Base-by-base conservation (phyloP, 2,888 invertebrate species). In the Brachycybe producta region DNA sequence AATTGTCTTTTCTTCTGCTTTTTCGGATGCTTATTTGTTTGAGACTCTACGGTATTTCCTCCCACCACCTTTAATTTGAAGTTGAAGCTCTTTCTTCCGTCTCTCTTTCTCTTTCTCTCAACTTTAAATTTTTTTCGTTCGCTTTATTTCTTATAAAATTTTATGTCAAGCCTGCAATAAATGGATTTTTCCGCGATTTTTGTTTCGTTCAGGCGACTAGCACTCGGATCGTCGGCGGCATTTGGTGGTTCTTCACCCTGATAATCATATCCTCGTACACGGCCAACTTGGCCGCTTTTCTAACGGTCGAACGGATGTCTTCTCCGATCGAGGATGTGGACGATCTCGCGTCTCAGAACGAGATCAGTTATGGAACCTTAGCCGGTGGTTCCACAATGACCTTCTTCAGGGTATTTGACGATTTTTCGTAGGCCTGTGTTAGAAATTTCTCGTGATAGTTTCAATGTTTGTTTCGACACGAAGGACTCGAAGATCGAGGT, bases 221-320 rank as follows among this genome's bases (percentile, higher is more conserved):
- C 2, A 97, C 97, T 1, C 74, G 97, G 48, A 87, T 97, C 57
- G 92, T 97, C 5, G 92, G 94, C 8, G 92, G 86, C 0, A 87
- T 90, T 60, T 98, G 97, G 97, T 98, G 97, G 94, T 97, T 98
- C 72, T 98, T 98, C 71, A 97, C 95, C 0, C 76, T 98, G 35
- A 97, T 98, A 66, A 92, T 97, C 65, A 87, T 97, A 55, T 92
- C 94, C 0, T 95, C 97, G 5, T 97, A 97, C 72, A 98, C 97
- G 4, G 97, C 97, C 13, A 90, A 91, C 71, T 72, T 98, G 62
- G 97, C 97, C 0, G 97, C 98, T 1, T 97, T 98, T 68, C 75
- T 98, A 41, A 98, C 97, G 0, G 97, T 98, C 24, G 95, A 97
- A 67, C 72, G 94, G 32, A 92, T 92, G 74, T 87, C 90, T 52